Conservation (phyloP, 2,113 vertebrate species). For the Centropus bengalensis region DNA sequence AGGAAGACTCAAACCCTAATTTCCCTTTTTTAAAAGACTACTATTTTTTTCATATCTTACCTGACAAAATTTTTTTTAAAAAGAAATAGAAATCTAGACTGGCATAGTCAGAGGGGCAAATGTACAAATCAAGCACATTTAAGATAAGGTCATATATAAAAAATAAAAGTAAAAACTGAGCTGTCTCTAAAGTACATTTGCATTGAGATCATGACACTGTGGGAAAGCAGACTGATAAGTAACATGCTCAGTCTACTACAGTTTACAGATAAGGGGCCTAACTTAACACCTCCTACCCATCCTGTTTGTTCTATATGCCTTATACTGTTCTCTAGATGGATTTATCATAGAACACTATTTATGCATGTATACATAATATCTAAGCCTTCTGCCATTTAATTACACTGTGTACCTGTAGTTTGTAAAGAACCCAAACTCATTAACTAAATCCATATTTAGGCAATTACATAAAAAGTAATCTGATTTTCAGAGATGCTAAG, state of each 20-base stretch:
- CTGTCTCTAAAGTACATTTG: not conserved
- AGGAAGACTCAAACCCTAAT: not conserved
- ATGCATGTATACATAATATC: not conserved
- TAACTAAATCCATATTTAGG: not conserved
- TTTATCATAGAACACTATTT: not conserved
- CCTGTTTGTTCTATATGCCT: not conserved
- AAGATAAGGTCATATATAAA: not conserved
- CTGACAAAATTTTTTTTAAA: not conserved
- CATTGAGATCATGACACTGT: not conserved
- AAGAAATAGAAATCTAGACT: not conserved
- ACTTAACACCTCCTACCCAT: not conserved
- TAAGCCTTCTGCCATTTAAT: not conserved
- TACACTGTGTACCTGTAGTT: not conserved
- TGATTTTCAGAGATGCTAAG: not conserved
- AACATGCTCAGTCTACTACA: not conserved
- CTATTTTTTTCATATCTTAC: not conserved
- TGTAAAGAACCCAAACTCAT: not conserved
- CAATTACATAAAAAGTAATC: not conserved
- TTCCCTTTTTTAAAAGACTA: not conserved
- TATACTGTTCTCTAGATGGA: not conserved
- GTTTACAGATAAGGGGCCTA: not conserved
- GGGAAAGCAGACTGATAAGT: not conserved
- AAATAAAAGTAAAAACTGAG: not conserved
- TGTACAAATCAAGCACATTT: not conserved
- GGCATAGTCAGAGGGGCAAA: not conserved